Percentiles rank a stretch among this genome's conserved stretches.
Evolutionary conservation across 2,888 invertebrate species (phyloP).

Genomic region (Lapara coniferarum): DNA sequence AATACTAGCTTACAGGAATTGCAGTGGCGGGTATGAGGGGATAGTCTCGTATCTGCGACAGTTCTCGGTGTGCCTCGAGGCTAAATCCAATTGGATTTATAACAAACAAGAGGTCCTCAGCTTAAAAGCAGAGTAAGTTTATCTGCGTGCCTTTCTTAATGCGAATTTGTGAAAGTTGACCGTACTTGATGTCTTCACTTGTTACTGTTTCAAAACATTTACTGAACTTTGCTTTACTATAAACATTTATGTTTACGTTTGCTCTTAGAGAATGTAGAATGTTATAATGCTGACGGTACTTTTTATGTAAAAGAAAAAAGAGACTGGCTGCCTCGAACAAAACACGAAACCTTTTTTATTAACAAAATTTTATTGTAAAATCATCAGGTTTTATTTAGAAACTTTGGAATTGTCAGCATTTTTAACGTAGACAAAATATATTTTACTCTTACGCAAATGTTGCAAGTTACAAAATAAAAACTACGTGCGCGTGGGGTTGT

Average conservation of each 20-base stretch:
- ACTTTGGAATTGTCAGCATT: no score
- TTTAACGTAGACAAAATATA: no score
- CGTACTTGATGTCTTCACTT: constrained; percentile 25
- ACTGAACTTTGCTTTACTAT: not conserved
- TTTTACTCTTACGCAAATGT: no score
- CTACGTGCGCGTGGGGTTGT: no score
- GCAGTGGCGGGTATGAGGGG: no score
- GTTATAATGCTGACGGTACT: no score
- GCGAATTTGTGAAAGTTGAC: constrained; percentile 36
- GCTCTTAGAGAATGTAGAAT: not conserved
- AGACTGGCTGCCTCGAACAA: no score
- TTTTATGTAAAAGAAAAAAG: not conserved
- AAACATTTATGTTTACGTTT: constrained; percentile 2
- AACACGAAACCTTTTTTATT: no score
- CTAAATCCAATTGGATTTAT: constrained; percentile 65
- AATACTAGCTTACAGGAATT: no score
- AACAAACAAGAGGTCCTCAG: constrained; percentile 53
- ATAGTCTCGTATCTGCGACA: not conserved
- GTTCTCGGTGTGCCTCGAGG: constrained; percentile 40
- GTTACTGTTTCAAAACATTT: constrained; percentile 27
- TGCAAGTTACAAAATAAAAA: no score
- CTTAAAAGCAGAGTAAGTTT: constrained; percentile 52
- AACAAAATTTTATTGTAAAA: no score
- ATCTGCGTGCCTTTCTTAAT: constrained; percentile 40
- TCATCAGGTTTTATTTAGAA: no score